Evolutionary conservation across 2,113 vertebrate genomes (phyloP).

Genomic region (Salminus brasiliensis): DNA sequence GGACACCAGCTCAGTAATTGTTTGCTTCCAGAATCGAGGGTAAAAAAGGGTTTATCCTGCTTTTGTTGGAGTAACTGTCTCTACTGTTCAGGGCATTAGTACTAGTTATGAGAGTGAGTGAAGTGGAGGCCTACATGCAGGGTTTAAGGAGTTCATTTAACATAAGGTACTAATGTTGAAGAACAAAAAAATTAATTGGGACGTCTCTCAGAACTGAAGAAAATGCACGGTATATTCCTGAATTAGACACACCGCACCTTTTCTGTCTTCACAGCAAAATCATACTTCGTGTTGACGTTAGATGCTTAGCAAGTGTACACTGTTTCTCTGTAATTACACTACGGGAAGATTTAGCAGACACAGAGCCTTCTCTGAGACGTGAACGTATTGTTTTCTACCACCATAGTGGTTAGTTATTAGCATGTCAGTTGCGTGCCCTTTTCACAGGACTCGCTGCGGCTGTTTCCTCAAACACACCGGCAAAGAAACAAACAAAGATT

Average conservation of each 20-base stretch:
- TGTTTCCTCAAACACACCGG: conserved; percentile 15
- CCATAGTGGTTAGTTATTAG: conserved; percentile 14
- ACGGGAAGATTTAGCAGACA: background rate
- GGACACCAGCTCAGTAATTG: no score
- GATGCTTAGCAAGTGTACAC: background rate
- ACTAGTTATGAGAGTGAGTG: no score
- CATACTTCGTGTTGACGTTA: background rate
- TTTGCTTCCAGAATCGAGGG: no score
- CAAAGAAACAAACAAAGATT: conserved; percentile 30
- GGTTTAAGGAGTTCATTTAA: no score
- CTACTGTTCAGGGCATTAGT: no score
- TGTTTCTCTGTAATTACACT: background rate
- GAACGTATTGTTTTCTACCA: background rate
- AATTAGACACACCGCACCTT: background rate
- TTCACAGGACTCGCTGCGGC: conserved; percentile 16
- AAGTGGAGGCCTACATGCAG: no score
- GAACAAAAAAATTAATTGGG: no score
- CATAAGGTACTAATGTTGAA: no score
- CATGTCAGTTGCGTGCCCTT: conserved; percentile 22
- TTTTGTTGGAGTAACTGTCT: no score
- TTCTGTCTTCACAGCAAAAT: background rate
- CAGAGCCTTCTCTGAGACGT: background rate
- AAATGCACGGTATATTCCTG: no score
- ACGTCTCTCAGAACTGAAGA: no score
- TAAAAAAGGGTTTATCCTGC: no score